These are phyloP conservation scores for Mactra quadrangularis DNA, from an alignment of 1,140 invertebrate species.

Conservation along the genomic window DNA sequence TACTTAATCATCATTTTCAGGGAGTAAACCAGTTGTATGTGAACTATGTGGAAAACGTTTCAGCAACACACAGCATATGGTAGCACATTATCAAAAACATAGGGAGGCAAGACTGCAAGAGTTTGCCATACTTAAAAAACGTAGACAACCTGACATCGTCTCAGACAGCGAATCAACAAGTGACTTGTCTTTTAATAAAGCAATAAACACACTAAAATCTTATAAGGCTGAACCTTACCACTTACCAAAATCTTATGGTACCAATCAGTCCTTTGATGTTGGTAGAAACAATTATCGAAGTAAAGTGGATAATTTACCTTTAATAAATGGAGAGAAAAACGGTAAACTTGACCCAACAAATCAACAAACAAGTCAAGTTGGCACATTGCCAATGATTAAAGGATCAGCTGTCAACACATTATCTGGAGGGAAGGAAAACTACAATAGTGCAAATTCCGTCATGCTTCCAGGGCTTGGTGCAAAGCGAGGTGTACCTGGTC, in stretches of 20 bases:
- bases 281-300: not conserved
- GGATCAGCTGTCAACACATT: not conserved
- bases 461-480: not conserved
- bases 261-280: slow-evolving; percentile 32
- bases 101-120: slow-evolving; percentile 45
- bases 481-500: slow-evolving; percentile 12
- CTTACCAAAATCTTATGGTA: slow-evolving; percentile 21
- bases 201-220: slow-evolving; percentile 17
- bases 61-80: slow-evolving; percentile 17
- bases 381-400: not conserved
- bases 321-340: not conserved
- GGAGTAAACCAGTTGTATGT: slow-evolving; percentile 41
- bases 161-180: slow-evolving; percentile 26
- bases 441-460: not conserved
- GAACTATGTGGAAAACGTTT: slow-evolving; percentile 49
- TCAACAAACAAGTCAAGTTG: not conserved
- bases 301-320: not conserved
- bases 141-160: slow-evolving; percentile 5
- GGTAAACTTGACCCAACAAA: not conserved
- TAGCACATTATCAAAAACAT: slow-evolving; percentile 45
- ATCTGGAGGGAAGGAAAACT: not conserved
- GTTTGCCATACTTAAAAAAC: slow-evolving; percentile 35
- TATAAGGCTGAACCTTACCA: not conserved
- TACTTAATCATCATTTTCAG: too few relatives aligned
- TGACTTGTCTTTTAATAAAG: slow-evolving; percentile 13